phyloP scores from a whole-genome alignment of 2,113 vertebrate genomes.

The Gobiocypris rarus region DNA sequence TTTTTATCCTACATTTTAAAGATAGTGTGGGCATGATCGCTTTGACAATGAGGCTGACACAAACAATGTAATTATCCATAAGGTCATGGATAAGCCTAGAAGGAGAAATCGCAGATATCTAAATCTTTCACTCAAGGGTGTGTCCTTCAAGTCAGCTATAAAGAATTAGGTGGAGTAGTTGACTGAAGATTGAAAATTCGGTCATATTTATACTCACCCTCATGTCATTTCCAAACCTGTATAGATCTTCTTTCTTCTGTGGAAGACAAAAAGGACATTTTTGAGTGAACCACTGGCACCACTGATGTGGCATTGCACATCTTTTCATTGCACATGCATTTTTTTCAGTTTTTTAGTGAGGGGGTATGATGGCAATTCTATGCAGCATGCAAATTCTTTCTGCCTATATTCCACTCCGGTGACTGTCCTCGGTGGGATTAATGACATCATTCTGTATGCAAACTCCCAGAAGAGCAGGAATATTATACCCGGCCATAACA shows the following conservation, averaged over 20 bases:
- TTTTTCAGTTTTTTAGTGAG: neutral
- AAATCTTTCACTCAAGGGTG: conserved; percentile 54
- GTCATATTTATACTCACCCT: neutral
- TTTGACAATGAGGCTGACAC: conserved; percentile 51
- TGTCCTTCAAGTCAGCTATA: conserved; percentile 9
- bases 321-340: neutral
- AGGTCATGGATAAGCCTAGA: conserved; percentile 52
- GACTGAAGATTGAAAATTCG: neutral
- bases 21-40: conserved; percentile 3
- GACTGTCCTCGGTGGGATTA: neutral
- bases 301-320: neutral
- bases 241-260: neutral
- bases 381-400: neutral
- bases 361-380: neutral
- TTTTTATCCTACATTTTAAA: conserved; percentile 53
- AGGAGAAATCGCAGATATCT: conserved; percentile 59
- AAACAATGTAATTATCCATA: conserved; percentile 65
- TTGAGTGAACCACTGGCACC: neutral
- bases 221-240: neutral
- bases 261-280: neutral
- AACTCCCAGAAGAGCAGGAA: conserved; percentile 8
- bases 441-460: conserved; percentile 1
- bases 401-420: neutral
- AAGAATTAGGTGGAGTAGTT: neutral
- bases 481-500: neutral